Evolutionary conservation across 1,140 invertebrate species (phyloP), one percentile per base, ranked within the genome.

Genomic region (Protaetia brevitarsis): DNA sequence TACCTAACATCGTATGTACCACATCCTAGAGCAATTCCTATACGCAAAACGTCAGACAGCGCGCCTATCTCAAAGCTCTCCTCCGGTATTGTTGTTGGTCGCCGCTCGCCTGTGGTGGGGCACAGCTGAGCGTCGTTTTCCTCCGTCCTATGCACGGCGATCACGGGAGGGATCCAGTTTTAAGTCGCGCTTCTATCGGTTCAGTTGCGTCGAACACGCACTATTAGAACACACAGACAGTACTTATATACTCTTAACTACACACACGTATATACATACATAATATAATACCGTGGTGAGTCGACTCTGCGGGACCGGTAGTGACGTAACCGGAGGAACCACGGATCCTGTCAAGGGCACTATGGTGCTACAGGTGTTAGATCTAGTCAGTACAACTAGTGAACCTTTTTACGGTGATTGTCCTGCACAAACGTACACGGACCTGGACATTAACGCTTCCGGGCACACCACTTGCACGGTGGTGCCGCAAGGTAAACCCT

Each of bases 321-420:
- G 74, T 74, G 73, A 75, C 75, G 72, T 70, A 68, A 51, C 63
- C 65, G 59, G 13, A 66, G 70, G 60, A 74, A 76, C 72, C 70
- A 77, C 76, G 74, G 73, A 77, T 72, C 68, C 72, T 62, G 68
- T 67, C 65, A 73, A 73, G 71, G 69, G 71, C 74, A 75, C 75
- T 41, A 79, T 79, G 78, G 77, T 79, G 70, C 72, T 79, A 65
- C 78, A 79, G 72, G 78, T 78, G 73, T 73, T 78, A 65, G 78
- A 79, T 72, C 72, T 78, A 61, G 77, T 76, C 28, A 74, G 63
- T 66, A 67, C 74, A 8, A 71, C 69, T 56, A 72, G 72, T 61
- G 78, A 79, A 66, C 73, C 76, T 10, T 79, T 79, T 68, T 79
- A 79, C 68, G 78, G 75, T 21, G 78, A 79, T 65, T 79, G 77